Percentiles rank a stretch among this genome's conserved stretches.
phyloP scores from a whole-genome alignment of 2,888 invertebrate genomes.

The Drosophila putrida region DNA sequence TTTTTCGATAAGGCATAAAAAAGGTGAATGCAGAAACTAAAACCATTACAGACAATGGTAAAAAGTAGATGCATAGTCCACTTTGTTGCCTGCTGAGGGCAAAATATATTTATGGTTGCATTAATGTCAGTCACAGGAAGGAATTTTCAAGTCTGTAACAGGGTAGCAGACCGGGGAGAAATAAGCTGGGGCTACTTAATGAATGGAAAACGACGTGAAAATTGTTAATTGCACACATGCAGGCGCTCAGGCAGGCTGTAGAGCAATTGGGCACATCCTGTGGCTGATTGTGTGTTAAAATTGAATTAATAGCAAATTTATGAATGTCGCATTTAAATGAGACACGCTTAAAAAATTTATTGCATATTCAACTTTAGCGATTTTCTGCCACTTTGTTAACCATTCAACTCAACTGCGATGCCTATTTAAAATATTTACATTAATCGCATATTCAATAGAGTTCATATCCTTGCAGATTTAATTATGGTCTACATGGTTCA shows the following conservation, averaged over 20 bases:
- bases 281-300: slow-evolving; percentile 26
- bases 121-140: slow-evolving; percentile 28
- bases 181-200: slow-evolving; percentile 37
- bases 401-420: slow-evolving; percentile 7
- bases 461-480: slow-evolving; percentile 6
- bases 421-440: slow-evolving; percentile 1
- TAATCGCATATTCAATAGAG: background rate
- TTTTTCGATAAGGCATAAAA: slow-evolving; percentile 47
- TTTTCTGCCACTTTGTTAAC: slow-evolving; percentile 19
- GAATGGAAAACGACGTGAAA: slow-evolving; percentile 43
- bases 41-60: slow-evolving; percentile 46
- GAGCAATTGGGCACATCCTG: slow-evolving; percentile 14
- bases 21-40: slow-evolving; percentile 35
- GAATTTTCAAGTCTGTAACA: background rate
- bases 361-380: slow-evolving; percentile 5
- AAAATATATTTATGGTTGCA: slow-evolving; percentile 40
- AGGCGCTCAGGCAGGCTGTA: background rate
- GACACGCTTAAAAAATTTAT: slow-evolving; percentile 13
- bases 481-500: background rate
- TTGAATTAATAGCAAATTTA: slow-evolving; percentile 55
- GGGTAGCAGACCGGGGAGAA: no score
- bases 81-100: slow-evolving; percentile 9
- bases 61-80: slow-evolving; percentile 25
- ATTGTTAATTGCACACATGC: slow-evolving; percentile 44
- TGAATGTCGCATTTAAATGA: slow-evolving; percentile 46